Evolutionary conservation across 2,888 invertebrate genomes (phyloP).

Genomic region (Orthonevra nobilis): DNA sequence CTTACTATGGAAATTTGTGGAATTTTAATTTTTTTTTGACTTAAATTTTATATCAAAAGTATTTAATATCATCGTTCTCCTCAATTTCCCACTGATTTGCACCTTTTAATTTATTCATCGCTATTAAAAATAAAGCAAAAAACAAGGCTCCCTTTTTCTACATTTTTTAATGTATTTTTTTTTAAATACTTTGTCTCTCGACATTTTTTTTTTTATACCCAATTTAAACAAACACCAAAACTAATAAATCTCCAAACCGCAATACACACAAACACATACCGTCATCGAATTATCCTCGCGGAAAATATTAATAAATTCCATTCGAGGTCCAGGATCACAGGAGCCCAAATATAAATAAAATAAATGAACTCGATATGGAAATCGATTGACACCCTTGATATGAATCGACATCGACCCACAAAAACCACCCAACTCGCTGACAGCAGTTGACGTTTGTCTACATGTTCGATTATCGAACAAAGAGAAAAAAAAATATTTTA

Average conservation of each 20-base stretch:
- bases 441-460: constrained; percentile 16
- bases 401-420: too few relatives aligned
- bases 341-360: too few relatives aligned
- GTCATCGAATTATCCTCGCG: background rate
- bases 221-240: constrained; percentile 38
- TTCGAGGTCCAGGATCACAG: background rate
- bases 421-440: constrained; percentile 13
- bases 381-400: constrained; percentile 32
- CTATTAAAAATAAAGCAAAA: background rate
- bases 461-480: constrained; percentile 6
- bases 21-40: too few relatives aligned
- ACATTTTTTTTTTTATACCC: background rate
- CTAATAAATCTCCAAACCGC: constrained; percentile 38
- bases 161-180: too few relatives aligned
- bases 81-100: too few relatives aligned
- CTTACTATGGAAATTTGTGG: too few relatives aligned
- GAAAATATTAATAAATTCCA: constrained; percentile 26
- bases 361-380: background rate
- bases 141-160: too few relatives aligned
- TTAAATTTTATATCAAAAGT: too few relatives aligned
- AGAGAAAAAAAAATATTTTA: constrained; percentile 3
- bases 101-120: constrained; percentile 21
- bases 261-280: constrained; percentile 3
- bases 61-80: too few relatives aligned
- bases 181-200: background rate